Evolutionary conservation across 2,797 vertebrate species (phyloP).

Genomic region (Cirrhinus molitorella): DNA sequence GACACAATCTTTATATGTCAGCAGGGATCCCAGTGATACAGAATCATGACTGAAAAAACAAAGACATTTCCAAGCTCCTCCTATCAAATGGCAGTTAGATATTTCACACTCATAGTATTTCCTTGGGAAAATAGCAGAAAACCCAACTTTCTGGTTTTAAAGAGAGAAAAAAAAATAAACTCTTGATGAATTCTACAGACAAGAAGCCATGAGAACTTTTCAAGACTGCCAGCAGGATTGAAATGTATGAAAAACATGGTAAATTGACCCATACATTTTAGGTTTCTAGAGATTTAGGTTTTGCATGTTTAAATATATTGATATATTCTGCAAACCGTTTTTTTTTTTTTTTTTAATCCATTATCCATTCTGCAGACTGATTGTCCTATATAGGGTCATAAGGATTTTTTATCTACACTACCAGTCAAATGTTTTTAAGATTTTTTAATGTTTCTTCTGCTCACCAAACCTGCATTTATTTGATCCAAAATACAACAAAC

Average conservation of each 20-base stretch:
- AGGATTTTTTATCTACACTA: too few relatives aligned
- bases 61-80: neutral
- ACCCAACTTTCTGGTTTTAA: conserved; percentile 52
- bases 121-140: conserved; percentile 18
- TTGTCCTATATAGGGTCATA: too few relatives aligned
- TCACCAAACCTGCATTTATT: too few relatives aligned
- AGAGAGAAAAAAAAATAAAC: conserved; percentile 8
- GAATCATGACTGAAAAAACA: neutral
- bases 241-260: neutral
- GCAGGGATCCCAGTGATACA: neutral
- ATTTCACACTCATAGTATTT: neutral
- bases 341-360: too few relatives aligned
- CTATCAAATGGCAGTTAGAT: conserved; percentile 19
- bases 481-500: too few relatives aligned
- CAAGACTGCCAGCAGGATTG: neutral
- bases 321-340: neutral
- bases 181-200: neutral
- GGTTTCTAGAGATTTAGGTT: neutral
- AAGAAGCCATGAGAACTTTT: conserved; percentile 1
- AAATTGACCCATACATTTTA: neutral
- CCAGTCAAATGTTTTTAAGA: too few relatives aligned
- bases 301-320: neutral
- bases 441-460: too few relatives aligned
- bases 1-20: neutral
- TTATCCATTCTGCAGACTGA: too few relatives aligned